phyloP scores from a whole-genome alignment of 2,797 vertebrate species.

The Trachurus trachurus region DNA sequence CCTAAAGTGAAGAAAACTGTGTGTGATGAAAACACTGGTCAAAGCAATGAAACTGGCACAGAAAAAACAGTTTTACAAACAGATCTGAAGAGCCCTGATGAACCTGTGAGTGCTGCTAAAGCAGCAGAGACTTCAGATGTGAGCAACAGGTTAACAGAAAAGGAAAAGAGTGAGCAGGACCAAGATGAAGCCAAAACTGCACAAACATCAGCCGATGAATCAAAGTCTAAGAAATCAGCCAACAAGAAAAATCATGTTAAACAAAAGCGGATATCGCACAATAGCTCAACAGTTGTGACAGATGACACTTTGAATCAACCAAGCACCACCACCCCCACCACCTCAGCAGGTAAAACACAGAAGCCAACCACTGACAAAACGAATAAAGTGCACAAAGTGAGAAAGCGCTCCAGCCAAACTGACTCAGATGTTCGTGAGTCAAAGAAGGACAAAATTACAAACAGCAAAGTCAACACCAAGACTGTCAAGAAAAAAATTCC shows the following conservation, averaged over 20 bases:
- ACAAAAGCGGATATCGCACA: neutral
- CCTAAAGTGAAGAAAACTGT: conserved; percentile 34
- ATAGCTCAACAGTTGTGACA: neutral
- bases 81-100: conserved; percentile 1
- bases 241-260: neutral
- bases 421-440: conserved; percentile 18
- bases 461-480: conserved; percentile 11
- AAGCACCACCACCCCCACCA: neutral
- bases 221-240: neutral
- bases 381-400: conserved; percentile 11
- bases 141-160: neutral
- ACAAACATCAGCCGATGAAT: neutral
- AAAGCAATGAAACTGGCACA: neutral
- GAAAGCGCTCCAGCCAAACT: neutral
- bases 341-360: conserved; percentile 7
- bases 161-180: neutral
- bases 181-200: neutral
- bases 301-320: conserved; percentile 1
- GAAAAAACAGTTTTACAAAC: neutral
- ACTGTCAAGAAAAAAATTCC: conserved; percentile 3
- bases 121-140: conserved; percentile 4
- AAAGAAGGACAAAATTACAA: conserved; percentile 28
- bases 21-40: conserved; percentile 43
- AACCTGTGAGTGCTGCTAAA: neutral
- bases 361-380: conserved; percentile 1